These are phyloP conservation scores for Laothoe populi DNA, from an alignment of 2,888 invertebrate species.

Conservation along the genomic window DNA sequence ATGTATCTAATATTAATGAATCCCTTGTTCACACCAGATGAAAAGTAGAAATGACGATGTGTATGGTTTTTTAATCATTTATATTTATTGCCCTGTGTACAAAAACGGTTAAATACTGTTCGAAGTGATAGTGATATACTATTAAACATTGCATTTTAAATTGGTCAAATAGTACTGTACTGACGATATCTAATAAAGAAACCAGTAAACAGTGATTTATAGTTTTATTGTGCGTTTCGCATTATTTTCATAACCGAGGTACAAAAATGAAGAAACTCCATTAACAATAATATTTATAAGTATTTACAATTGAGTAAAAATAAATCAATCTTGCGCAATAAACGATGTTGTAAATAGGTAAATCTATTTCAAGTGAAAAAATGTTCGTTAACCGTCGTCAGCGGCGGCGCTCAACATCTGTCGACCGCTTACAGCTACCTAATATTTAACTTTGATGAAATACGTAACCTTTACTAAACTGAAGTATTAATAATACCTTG, in stretches of 20 bases:
- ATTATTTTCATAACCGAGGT: conserved; percentile 38
- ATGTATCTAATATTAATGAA: conserved; percentile 9
- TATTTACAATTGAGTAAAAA: conserved; percentile 9
- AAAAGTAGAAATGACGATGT: conserved; percentile 61
- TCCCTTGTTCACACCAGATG: conserved; percentile 58
- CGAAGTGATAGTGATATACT: conserved; percentile 72
- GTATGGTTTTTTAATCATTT: conserved; percentile 42
- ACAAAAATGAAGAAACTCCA: not conserved
- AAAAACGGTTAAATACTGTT: conserved; percentile 68
- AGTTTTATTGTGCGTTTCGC: conserved; percentile 44
- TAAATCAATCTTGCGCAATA: conserved; percentile 47
- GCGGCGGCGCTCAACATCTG: not conserved
- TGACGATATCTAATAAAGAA: conserved; percentile 79
- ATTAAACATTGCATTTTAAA: conserved; percentile 76
- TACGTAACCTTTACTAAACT: too few relatives aligned
- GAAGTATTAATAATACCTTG: too few relatives aligned
- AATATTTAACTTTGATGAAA: too few relatives aligned
- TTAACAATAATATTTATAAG: not conserved
- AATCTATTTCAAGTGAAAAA: conserved; percentile 46
- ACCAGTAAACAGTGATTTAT: conserved; percentile 61
- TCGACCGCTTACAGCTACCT: not conserved
- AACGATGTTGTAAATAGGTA: conserved; percentile 53
- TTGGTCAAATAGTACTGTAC: conserved; percentile 73
- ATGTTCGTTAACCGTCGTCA: not conserved
- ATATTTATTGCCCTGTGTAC: conserved; percentile 72